A percentile compares a stretch with the other conserved stretches of the same genome.
These are phyloP conservation scores for Dasyprocta punctata DNA, from an alignment of 2,113 vertebrate genomes.

Conservation along the genomic window DNA sequence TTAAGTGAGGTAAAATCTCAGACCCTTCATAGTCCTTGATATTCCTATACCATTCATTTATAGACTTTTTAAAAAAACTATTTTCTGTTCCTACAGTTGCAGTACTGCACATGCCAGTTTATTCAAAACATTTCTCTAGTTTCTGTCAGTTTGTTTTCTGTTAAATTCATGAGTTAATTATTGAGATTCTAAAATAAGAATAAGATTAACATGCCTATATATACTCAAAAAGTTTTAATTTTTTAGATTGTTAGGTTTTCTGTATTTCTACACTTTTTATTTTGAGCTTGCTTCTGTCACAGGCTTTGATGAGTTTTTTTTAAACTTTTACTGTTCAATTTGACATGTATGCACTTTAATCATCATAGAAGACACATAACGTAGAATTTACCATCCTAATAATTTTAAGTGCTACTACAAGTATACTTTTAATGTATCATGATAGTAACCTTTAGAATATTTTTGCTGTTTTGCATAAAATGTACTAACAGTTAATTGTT, in stretches of 20 bases:
- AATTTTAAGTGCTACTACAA: not conserved
- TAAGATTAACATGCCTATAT: not conserved
- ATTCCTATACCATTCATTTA: not conserved
- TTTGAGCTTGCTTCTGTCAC: not conserved
- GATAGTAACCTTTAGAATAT: not conserved
- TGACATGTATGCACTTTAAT: not conserved
- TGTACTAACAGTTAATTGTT: conserved; percentile 5
- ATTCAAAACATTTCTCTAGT: not conserved
- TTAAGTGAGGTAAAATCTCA: not conserved
- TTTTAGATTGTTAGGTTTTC: not conserved
- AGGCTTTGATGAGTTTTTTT: conserved; percentile 5
- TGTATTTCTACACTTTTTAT: not conserved
- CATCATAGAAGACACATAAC: not conserved
- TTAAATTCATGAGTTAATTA: not conserved
- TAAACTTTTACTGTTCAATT: not conserved
- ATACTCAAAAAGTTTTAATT: not conserved
- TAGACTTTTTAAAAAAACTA: not conserved
- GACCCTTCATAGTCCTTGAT: not conserved
- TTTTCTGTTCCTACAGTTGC: not conserved
- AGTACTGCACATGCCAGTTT: not conserved
- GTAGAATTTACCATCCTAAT: not conserved
- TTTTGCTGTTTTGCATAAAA: not conserved
- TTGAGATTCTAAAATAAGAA: not conserved
- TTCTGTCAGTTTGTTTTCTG: not conserved
- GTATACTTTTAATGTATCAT: not conserved